Conservation (phyloP, 2,113 vertebrate genomes). For the Empidonax traillii region DNA sequence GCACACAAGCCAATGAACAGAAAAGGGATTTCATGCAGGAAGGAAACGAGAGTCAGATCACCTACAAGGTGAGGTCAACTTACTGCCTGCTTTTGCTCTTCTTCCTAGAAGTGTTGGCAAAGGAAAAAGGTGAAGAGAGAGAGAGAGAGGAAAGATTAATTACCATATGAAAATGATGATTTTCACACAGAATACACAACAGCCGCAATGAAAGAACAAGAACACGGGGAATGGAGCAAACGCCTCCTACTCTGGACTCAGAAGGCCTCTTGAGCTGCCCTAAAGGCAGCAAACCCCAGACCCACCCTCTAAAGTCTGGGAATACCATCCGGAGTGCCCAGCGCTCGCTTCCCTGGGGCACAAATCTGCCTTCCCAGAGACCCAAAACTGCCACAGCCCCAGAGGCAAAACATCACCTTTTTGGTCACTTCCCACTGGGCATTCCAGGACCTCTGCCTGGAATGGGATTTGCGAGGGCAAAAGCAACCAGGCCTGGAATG, state of each 20-base stretch:
- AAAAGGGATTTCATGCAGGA: constrained; percentile 50
- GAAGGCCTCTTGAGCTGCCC: not conserved
- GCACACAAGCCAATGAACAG: not conserved
- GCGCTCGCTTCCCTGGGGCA: accelerated
- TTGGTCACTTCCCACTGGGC: accelerated
- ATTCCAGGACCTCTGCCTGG: too few species aligned
- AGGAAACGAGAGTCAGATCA: not conserved
- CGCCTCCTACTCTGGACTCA: not conserved
- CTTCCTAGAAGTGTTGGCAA: constrained; percentile 81
- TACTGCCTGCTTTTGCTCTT: constrained; percentile 97
- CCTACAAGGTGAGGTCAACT: constrained; percentile 70
- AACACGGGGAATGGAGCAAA: accelerated
- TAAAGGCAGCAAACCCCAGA: not conserved
- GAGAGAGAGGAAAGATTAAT: constrained; percentile 69
- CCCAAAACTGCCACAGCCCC: not conserved
- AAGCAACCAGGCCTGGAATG: accelerated
- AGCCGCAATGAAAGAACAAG: not conserved
- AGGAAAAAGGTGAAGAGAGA: constrained; percentile 56
- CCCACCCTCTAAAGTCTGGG: accelerated
- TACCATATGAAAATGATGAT: accelerated
- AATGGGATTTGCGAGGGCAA: accelerated
- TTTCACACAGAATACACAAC: not conserved
- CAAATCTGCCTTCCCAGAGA: not conserved
- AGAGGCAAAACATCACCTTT: not conserved
- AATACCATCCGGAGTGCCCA: accelerated